phyloP scores from a whole-genome alignment of 2,797 vertebrate genomes.

The Botia kubotai region DNA sequence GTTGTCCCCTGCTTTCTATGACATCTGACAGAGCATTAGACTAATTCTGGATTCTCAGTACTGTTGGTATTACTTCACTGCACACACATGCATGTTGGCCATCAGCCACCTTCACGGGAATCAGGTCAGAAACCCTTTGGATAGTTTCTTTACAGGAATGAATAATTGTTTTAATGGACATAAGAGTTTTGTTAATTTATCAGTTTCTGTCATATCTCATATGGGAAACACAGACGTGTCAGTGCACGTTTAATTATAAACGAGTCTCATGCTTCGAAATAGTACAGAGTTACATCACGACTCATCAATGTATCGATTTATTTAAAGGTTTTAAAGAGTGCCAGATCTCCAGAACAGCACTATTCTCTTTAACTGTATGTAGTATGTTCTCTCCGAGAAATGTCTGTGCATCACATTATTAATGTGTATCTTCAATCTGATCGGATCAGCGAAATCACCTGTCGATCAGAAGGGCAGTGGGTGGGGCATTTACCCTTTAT shows the following conservation, averaged over 20 bases:
- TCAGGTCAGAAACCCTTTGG: constrained; percentile 68
- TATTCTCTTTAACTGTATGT: background rate
- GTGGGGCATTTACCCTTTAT: constrained; percentile 54
- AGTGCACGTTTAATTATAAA: background rate
- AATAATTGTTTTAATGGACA: background rate
- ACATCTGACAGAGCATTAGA: constrained; percentile 6
- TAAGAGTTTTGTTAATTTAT: constrained; percentile 30
- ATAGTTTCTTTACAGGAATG: too few relatives aligned
- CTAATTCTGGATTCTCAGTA: constrained; percentile 69
- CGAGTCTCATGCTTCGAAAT: background rate
- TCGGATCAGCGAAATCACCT: constrained; percentile 74
- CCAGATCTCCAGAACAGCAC: too few relatives aligned
- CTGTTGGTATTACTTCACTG: constrained; percentile 66
- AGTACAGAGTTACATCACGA: background rate
- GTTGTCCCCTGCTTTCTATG: background rate
- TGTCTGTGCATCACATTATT: background rate
- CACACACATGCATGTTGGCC: constrained; percentile 63
- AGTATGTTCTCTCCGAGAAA: background rate
- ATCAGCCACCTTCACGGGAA: constrained; percentile 67
- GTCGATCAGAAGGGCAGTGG: constrained; percentile 53
- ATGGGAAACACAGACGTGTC: background rate
- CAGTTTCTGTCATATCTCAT: too few relatives aligned
- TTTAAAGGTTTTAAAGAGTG: background rate
- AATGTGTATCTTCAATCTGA: constrained; percentile 54
- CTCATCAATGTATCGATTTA: constrained; percentile 19